These are phyloP conservation scores for Lasioglossum leucozonium DNA, from an alignment of 2,888 invertebrate genomes.

Conservation along the genomic window DNA sequence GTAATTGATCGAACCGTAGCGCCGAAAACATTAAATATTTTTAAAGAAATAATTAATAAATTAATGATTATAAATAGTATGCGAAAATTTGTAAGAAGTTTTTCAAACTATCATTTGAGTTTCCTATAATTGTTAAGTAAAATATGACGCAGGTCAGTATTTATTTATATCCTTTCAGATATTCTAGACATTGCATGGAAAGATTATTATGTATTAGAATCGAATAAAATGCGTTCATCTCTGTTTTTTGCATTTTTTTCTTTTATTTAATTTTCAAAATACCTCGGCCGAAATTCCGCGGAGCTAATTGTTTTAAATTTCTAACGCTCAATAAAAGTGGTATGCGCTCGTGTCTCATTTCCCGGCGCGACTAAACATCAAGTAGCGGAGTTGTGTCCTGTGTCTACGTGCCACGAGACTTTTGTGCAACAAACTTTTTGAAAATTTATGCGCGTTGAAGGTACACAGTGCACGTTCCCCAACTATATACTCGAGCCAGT, in stretches of 20 bases:
- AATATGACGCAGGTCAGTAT: too few relatives aligned
- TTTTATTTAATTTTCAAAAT: neutral
- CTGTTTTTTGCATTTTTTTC: neutral
- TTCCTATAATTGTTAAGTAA: too few relatives aligned
- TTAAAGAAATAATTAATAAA: too few relatives aligned
- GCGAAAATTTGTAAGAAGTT: too few relatives aligned
- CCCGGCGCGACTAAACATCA: neutral
- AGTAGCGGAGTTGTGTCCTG: neutral
- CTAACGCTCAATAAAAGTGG: neutral
- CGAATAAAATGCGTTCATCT: neutral
- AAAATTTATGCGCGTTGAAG: conserved; percentile 15
- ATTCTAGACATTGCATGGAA: neutral
- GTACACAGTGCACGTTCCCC: neutral
- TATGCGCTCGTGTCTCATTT: neutral
- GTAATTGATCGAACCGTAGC: too few relatives aligned
- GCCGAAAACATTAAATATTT: too few relatives aligned
- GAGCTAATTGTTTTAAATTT: neutral
- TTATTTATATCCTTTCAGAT: neutral
- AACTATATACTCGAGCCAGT: neutral
- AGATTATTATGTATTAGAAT: neutral
- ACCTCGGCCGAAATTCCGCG: neutral
- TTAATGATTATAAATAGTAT: too few relatives aligned
- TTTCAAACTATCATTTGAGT: too few relatives aligned
- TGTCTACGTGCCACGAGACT: neutral
- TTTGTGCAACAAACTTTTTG: conserved; percentile 13